A percentile compares a stretch with the other conserved stretches of the same genome.
Evolutionary conservation across 2,113 vertebrate species (phyloP).

Genomic region (Rhinopomastus cyanomelas): DNA sequence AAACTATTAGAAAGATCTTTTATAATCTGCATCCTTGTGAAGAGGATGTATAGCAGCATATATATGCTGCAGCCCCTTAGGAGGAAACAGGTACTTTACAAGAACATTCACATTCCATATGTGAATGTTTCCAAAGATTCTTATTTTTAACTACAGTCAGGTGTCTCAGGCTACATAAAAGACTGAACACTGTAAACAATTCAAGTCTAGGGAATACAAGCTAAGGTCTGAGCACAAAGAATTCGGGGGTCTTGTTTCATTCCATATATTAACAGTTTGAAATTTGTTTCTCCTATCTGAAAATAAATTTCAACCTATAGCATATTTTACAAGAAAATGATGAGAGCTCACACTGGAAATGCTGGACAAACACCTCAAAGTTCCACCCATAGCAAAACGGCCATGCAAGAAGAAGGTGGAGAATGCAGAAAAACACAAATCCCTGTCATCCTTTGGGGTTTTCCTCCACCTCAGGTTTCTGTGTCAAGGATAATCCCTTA

Average conservation of each 20-base stretch:
- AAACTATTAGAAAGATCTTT: not conserved
- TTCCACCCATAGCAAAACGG: not conserved
- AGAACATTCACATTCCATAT: not conserved
- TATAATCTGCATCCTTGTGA: not conserved
- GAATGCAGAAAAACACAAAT: not conserved
- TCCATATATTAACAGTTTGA: not conserved
- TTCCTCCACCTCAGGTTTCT: not conserved
- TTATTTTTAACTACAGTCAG: not conserved
- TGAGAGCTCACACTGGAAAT: not conserved
- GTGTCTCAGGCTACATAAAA: not conserved
- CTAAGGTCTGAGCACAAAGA: not conserved
- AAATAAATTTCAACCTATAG: not conserved
- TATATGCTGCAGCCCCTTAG: not conserved
- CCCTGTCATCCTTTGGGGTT: not conserved
- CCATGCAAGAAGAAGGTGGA: not conserved
- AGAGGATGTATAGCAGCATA: not conserved
- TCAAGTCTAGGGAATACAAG: not conserved
- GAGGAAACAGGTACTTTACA: not conserved
- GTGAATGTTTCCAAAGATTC: not conserved
- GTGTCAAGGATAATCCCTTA: not conserved
- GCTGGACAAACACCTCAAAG: not conserved
- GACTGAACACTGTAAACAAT: not conserved
- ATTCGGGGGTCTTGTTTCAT: not conserved
- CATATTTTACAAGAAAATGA: conserved; percentile 27
- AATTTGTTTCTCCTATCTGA: not conserved